Percentiles rank a stretch among this genome's conserved stretches.
phyloP scores from a whole-genome alignment of 1,140 invertebrate genomes.

The Matsumurasca onukii region DNA sequence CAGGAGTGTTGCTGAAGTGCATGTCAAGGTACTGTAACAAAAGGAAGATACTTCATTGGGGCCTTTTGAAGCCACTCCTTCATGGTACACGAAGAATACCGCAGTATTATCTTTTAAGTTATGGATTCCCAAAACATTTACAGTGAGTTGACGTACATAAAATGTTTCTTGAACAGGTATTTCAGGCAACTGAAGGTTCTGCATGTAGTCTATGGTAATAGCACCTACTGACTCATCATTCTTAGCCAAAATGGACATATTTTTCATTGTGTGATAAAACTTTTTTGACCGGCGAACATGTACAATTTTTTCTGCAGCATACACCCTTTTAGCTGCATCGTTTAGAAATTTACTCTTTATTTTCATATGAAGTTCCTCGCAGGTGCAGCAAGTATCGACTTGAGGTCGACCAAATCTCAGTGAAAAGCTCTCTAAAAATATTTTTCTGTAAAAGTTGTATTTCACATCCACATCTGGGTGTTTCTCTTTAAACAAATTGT shows the following conservation, averaged over 20 bases:
- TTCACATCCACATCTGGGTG: background rate
- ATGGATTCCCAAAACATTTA: slow-evolving; percentile 23
- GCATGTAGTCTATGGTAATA: slow-evolving; percentile 34
- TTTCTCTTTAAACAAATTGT: background rate
- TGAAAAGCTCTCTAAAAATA: slow-evolving; percentile 27
- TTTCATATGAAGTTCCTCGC: slow-evolving; percentile 27
- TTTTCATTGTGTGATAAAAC: slow-evolving; percentile 17
- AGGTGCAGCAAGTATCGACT: slow-evolving; percentile 27
- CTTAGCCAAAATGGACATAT: background rate
- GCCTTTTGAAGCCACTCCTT: slow-evolving; percentile 25
- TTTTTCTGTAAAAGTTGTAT: slow-evolving; percentile 7
- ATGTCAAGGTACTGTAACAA: background rate
- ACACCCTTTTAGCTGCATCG: slow-evolving; percentile 28
- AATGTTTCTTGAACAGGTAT: slow-evolving; percentile 34
- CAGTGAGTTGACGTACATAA: slow-evolving; percentile 30
- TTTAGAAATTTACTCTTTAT: slow-evolving; percentile 28
- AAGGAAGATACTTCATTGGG: slow-evolving; percentile 29
- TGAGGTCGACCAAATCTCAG: slow-evolving; percentile 29
- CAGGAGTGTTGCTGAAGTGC: slow-evolving; percentile 16
- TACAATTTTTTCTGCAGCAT: slow-evolving; percentile 20
- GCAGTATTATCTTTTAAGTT: slow-evolving; percentile 23
- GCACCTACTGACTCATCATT: slow-evolving; percentile 7
- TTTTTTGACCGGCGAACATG: slow-evolving; percentile 24
- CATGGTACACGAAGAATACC: slow-evolving; percentile 28
- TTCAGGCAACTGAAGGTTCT: slow-evolving; percentile 33